A percentile compares a stretch with the other conserved stretches of the same genome.
phyloP scores from a whole-genome alignment of 1,140 invertebrate species.

The Chymomyza costata region DNA sequence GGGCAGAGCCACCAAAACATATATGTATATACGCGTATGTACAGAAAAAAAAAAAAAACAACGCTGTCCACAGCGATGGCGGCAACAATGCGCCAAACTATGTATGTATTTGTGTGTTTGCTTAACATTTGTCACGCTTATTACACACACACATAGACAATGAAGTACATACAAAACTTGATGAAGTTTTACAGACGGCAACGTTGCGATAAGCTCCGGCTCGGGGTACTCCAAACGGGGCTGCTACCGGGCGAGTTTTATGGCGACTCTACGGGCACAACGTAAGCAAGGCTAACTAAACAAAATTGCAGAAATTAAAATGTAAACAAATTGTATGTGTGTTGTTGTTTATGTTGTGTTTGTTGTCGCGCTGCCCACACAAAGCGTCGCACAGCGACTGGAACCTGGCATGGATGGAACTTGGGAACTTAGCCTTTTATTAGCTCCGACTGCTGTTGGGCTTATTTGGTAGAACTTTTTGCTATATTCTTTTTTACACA shows the following conservation, averaged over 20 bases:
- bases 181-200: constrained; percentile 54
- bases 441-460: no score
- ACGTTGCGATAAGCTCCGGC: constrained; percentile 59
- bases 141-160: constrained; percentile 37
- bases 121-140: constrained; percentile 61
- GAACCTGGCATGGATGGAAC: no score
- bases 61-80: constrained; percentile 13
- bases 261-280: constrained; percentile 37
- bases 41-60: no score
- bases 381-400: no score
- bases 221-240: constrained; percentile 20
- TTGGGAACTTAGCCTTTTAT: no score
- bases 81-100: constrained; percentile 28
- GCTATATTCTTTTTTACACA: no score
- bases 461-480: no score
- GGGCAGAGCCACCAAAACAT: no score
- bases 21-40: no score
- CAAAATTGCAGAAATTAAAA: constrained; percentile 72
- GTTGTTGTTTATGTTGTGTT: no score
- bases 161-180: constrained; percentile 29
- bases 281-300: constrained; percentile 58
- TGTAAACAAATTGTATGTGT: constrained; percentile 62
- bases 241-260: constrained; percentile 26
- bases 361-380: no score
- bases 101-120: constrained; percentile 32